Percentiles rank a stretch among this genome's conserved stretches.
phyloP scores from a whole-genome alignment of 2,888 invertebrate species.

The Habroteleia sp. region DNA sequence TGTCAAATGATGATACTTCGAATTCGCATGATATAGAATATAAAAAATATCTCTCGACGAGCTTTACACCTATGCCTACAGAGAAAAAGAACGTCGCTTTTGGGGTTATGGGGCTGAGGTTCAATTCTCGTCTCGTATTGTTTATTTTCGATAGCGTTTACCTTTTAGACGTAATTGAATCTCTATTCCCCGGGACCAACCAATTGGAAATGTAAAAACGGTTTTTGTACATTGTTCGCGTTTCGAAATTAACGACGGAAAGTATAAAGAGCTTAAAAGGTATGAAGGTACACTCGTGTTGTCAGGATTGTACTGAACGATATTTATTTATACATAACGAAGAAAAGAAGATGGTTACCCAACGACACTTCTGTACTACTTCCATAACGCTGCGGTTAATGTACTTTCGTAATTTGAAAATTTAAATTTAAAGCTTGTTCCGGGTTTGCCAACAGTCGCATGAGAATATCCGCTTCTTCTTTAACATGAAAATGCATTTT shows the following conservation, averaged over 20 bases:
- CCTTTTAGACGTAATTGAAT: constrained; percentile 29
- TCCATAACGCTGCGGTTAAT: constrained; percentile 51
- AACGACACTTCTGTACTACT: constrained; percentile 54
- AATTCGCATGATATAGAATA: constrained; percentile 74
- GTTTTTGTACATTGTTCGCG: constrained; percentile 50
- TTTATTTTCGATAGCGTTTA: constrained; percentile 1
- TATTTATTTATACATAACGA: constrained; percentile 50
- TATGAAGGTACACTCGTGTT: constrained; percentile 71
- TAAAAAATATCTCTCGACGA: constrained; percentile 79
- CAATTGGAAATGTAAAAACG: constrained; percentile 37
- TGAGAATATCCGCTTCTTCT: too few species aligned
- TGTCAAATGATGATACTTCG: constrained; percentile 52
- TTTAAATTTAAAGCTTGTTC: constrained; percentile 2
- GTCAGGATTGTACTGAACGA: constrained; percentile 74
- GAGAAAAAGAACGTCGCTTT: constrained; percentile 41
- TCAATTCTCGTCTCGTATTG: constrained; percentile 15
- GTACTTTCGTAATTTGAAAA: constrained; percentile 27
- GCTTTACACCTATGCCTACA: constrained; percentile 71
- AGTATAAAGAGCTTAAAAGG: constrained; percentile 65
- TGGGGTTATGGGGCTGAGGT: constrained; percentile 14
- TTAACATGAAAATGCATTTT: too few species aligned
- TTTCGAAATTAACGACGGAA: constrained; percentile 36
- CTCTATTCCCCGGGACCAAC: constrained; percentile 26
- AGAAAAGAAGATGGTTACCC: constrained; percentile 27
- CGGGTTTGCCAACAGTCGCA: constrained; percentile 32